Evolutionary conservation across 2,888 invertebrate genomes (phyloP).

Genomic region (Limnephilus lunatus): DNA sequence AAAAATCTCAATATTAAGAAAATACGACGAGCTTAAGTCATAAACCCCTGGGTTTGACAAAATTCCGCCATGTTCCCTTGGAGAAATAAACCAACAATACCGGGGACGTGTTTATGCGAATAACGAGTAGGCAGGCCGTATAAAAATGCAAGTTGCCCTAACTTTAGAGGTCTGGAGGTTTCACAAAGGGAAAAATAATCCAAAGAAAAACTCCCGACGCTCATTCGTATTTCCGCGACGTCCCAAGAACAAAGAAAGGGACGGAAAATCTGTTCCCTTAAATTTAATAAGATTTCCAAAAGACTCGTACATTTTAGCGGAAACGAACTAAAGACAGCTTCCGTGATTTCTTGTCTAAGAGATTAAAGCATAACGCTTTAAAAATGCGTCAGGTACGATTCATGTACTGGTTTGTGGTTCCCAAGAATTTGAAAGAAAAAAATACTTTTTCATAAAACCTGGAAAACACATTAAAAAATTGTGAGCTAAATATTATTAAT

Average conservation of each 20-base stretch:
- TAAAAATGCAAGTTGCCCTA: slow-evolving; percentile 58
- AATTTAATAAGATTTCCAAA: slow-evolving; percentile 62
- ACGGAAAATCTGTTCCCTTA: slow-evolving; percentile 60
- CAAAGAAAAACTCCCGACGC: slow-evolving; percentile 56
- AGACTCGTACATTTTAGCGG: slow-evolving; percentile 44
- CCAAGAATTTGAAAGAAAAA: slow-evolving; percentile 41
- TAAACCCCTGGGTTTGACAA: slow-evolving; percentile 19
- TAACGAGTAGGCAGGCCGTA: slow-evolving; percentile 53
- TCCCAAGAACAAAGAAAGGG: slow-evolving; percentile 49
- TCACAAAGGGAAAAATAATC: slow-evolving; percentile 60
- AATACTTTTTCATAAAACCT: neutral
- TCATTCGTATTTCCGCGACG: slow-evolving; percentile 62
- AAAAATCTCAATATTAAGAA: neutral
- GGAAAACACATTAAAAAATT: neutral
- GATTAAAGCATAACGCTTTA: slow-evolving; percentile 59
- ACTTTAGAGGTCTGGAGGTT: slow-evolving; percentile 52
- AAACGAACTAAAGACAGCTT: slow-evolving; percentile 52
- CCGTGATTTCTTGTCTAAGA: slow-evolving; percentile 59
- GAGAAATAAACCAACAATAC: slow-evolving; percentile 43
- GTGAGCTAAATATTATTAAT: neutral
- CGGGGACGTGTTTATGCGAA: slow-evolving; percentile 58
- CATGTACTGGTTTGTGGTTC: slow-evolving; percentile 54
- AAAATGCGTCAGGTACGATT: slow-evolving; percentile 60
- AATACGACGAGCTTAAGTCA: neutral
- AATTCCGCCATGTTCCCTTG: neutral